Evolutionary conservation across 2,888 invertebrate species (phyloP).

Genomic region (Caenorhabditis sp.): DNA sequence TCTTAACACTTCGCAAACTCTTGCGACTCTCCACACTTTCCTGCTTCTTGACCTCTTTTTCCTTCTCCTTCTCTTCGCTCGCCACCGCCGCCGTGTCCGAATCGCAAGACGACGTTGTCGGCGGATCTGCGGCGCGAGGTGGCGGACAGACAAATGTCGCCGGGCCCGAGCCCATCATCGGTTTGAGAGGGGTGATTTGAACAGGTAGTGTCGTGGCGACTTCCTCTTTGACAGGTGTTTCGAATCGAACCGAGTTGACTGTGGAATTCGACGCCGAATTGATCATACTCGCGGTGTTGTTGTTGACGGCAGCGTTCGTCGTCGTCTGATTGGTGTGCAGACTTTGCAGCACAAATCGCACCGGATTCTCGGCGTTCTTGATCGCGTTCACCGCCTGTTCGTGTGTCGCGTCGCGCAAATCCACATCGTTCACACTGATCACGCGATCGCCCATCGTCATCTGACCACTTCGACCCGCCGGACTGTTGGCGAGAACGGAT

Average conservation of each 20-base stretch:
- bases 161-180: conserved; percentile 19
- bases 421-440: conserved; percentile 82
- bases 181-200: conserved; percentile 27
- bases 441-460: conserved; percentile 75
- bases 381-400: conserved; percentile 93
- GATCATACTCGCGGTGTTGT: no score
- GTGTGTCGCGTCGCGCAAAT: conserved; percentile 88
- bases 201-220: conserved; percentile 12
- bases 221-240: conserved; percentile 33
- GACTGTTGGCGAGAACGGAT: conserved; percentile 90
- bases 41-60: conserved; percentile 17
- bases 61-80: conserved; percentile 14
- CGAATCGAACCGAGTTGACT: conserved; percentile 49
- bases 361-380: conserved; percentile 86
- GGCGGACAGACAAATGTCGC: background rate
- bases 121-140: background rate
- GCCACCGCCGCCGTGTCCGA: background rate
- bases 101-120: background rate
- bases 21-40: conserved; percentile 28
- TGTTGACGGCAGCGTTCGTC: no score
- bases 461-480: conserved; percentile 85
- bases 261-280: conserved; percentile 56
- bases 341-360: conserved; percentile 88
- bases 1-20: conserved; percentile 33
- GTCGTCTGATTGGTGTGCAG: conserved; percentile 71